Percentiles rank a stretch among this genome's conserved stretches.
Conservation (phyloP, 2,113 vertebrate species). For the Saguinus midas region DNA sequence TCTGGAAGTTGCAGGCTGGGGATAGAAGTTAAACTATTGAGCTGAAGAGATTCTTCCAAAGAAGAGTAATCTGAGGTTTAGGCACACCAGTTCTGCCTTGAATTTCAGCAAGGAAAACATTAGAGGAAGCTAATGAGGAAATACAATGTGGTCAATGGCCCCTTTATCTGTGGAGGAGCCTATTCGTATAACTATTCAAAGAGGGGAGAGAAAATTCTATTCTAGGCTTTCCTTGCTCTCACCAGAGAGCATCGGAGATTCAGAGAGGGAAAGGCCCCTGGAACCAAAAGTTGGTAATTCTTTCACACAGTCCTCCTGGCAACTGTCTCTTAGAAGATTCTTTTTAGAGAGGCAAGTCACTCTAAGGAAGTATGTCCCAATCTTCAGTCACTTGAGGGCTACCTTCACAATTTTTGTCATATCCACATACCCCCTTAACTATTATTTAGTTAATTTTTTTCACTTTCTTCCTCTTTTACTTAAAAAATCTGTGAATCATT, state of each 20-base stretch:
- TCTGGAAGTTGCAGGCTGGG: not conserved
- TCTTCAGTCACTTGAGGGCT: not conserved
- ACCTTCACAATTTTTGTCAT: not conserved
- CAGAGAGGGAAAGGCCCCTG: not conserved
- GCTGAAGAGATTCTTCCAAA: slow-evolving; percentile 1
- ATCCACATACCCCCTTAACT: not conserved
- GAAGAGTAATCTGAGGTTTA: not conserved
- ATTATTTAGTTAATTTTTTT: slow-evolving; percentile 32
- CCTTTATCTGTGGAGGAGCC: not conserved
- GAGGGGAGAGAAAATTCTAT: not conserved
- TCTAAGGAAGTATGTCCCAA: not conserved
- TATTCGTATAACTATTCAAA: not conserved
- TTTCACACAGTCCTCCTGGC: not conserved
- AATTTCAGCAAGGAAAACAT: slow-evolving; percentile 28
- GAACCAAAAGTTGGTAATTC: not conserved
- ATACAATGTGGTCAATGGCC: not conserved
- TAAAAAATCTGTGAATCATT: not conserved
- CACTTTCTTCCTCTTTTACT: slow-evolving; percentile 29
- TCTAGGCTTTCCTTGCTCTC: slow-evolving; percentile 45
- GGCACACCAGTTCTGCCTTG: not conserved
- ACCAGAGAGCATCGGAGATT: slow-evolving; percentile 15
- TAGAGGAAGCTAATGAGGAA: slow-evolving; percentile 7
- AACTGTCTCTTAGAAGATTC: not conserved
- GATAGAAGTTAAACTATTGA: not conserved
- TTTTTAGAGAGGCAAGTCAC: not conserved